phyloP scores from a whole-genome alignment of 2,797 vertebrate species.

The Anolis apletophallus region DNA sequence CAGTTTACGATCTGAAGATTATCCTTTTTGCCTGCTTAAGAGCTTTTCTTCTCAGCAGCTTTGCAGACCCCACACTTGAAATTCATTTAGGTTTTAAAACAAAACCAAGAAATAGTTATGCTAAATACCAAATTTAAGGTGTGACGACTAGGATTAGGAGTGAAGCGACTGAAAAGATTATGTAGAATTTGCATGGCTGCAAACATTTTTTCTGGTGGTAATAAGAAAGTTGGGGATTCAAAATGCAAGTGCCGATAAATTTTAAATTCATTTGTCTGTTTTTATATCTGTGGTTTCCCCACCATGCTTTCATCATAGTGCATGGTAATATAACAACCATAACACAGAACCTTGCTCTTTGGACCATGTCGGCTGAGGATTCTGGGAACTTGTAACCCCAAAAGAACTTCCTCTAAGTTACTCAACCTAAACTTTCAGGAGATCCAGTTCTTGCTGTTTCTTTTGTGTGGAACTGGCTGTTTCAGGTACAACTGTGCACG shows the following conservation, averaged over 20 bases:
- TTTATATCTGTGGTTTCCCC: background rate
- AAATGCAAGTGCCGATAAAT: background rate
- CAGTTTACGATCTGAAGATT: background rate
- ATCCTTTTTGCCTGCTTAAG: background rate
- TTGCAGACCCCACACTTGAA: background rate
- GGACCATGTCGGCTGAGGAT: too few species aligned
- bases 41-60: background rate
- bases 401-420: too few species aligned
- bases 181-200: background rate
- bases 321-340: slow-evolving; percentile 12
- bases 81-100: slow-evolving; percentile 11
- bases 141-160: background rate
- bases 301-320: background rate
- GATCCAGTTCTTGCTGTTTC: background rate
- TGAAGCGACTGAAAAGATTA: background rate
- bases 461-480: background rate
- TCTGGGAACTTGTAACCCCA: too few species aligned
- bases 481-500: background rate
- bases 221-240: background rate
- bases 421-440: background rate
- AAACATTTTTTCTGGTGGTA: background rate
- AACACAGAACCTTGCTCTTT: background rate
- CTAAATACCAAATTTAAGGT: background rate
- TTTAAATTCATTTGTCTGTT: slow-evolving; percentile 5
- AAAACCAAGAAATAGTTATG: background rate